Percentiles rank a stretch among this genome's conserved stretches.
Evolutionary conservation across 2,888 invertebrate species (phyloP).

Genomic region (Disparrhopalites patrizii): DNA sequence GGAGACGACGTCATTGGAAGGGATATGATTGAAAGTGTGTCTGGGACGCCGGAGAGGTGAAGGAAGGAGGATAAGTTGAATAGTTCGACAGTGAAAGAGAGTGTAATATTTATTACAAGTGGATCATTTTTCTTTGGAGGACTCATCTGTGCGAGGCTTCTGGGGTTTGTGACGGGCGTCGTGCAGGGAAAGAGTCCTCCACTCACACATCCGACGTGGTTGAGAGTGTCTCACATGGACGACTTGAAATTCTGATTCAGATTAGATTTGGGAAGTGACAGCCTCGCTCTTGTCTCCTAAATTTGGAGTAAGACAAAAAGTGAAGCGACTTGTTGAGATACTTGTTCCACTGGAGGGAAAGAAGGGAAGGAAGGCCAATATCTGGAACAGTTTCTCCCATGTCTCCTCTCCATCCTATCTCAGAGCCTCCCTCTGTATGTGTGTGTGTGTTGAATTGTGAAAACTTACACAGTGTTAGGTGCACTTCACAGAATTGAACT

Average conservation of each 20-base stretch:
- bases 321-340: background rate
- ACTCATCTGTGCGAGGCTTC: no score
- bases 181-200: no score
- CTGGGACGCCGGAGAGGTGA: background rate
- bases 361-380: background rate
- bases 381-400: background rate
- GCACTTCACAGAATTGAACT: constrained; percentile 24
- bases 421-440: no score
- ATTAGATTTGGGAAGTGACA: constrained; percentile 23
- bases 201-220: background rate
- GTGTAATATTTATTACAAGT: constrained; percentile 13
- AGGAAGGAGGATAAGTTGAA: background rate
- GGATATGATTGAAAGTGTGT: no score
- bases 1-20: background rate
- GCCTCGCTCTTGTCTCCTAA: background rate
- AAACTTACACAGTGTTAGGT: background rate
- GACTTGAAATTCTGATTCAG: constrained; percentile 11
- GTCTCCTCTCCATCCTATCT: no score
- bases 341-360: background rate
- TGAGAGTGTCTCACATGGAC: background rate
- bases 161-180: no score
- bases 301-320: constrained; percentile 2
- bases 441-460: background rate
- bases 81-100: background rate
- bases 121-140: background rate